Evolutionary conservation across 1,140 invertebrate species (phyloP), one percentile per base, ranked within the genome.

Genomic region (Drosophila tristis): DNA sequence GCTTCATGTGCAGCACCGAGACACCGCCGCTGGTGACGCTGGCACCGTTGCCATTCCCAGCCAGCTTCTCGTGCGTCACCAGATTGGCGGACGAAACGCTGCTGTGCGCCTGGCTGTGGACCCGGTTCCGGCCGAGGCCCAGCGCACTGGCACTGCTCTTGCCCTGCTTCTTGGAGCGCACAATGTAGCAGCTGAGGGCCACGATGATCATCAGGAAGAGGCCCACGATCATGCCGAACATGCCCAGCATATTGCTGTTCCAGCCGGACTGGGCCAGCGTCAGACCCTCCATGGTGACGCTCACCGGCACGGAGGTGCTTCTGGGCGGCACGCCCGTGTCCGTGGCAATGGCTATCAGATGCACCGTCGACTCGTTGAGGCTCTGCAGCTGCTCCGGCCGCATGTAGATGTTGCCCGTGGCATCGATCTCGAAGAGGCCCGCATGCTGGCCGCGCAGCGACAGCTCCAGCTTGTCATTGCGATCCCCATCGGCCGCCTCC

Each of bases 401-500:
- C 93, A 79, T 93, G 61, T 42, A 93, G 35, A 95, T 92, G 25
- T 93, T 93, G 15, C 95, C 94, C 3, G 91, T 84, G 39, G 92
- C 80, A 71, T 93, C 92, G 39, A 95, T 93, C 7, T 92, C 91
- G 63, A 96, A 95, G 15, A 93, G 90, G 20, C 92, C 92, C 42
- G 96, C 95, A 90, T 96, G 94, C 4, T 95, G 94, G 1, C 97
- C 97, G 62, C 94, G 93, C 31, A 97, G 92, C 0, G 94, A 94
- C 1, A 98, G 90, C 31, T 94, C 93, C 4, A 98, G 93, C 51
- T 93, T 92, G 84, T 98, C 97, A 2, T 94, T 95, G 66, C 93
- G 93, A 92, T 98, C 97, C 0, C 96, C 96, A 92, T 98, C 97
- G 1, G 95, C 95, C 5, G 95, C 96, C 92, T 96, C 95, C 23